Evolutionary conservation across 2,113 vertebrate species (phyloP).

Genomic region (Spilogale gracilis): DNA sequence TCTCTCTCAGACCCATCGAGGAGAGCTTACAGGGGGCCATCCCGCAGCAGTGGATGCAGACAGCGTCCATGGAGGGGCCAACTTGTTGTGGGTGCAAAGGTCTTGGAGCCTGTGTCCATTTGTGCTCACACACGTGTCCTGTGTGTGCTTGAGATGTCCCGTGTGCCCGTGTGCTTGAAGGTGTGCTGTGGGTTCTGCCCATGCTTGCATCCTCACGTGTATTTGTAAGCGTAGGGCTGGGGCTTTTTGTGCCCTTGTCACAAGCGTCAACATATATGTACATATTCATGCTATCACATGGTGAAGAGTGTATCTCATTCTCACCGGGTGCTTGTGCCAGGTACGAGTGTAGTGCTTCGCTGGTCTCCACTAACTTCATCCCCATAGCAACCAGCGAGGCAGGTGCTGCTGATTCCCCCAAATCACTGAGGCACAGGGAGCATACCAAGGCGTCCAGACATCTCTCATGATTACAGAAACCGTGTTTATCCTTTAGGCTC

Average conservation of each 20-base stretch:
- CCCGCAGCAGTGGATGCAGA: not conserved
- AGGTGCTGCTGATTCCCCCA: not conserved
- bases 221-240: not conserved
- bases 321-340: not conserved
- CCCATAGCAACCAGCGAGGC: not conserved
- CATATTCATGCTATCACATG: not conserved
- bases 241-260: not conserved
- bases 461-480: not conserved
- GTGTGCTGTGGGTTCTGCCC: too few relatives aligned
- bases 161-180: accelerated
- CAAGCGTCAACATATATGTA: not conserved
- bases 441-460: not conserved
- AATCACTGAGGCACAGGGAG: not conserved
- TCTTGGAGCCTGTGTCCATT: not conserved
- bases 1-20: not conserved
- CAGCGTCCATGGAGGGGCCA: not conserved
- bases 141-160: not conserved
- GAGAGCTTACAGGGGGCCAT: not conserved
- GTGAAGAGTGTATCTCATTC: not conserved
- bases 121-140: not conserved
- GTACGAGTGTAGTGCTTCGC: not conserved
- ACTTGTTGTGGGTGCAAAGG: not conserved
- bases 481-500: not conserved
- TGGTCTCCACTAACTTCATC: not conserved
- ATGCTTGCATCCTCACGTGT: not conserved